A percentile compares a stretch with the other conserved stretches of the same genome.
Evolutionary conservation across 1,140 invertebrate genomes (phyloP).

Genomic region (Drosophila littoralis): DNA sequence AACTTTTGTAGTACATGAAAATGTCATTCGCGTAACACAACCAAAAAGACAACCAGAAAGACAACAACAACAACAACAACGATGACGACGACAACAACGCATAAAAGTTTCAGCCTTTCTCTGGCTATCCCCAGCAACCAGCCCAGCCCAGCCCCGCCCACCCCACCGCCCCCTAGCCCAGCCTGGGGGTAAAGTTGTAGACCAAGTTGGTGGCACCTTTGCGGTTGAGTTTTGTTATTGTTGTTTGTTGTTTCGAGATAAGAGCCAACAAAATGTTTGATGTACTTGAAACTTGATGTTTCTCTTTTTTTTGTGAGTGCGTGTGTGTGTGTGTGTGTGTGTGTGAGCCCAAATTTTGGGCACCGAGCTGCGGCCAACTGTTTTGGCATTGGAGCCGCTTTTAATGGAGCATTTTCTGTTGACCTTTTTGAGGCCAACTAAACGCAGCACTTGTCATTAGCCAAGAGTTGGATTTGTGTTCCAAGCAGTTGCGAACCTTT

Average conservation of each 20-base stretch:
- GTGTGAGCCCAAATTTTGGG: slow-evolving; percentile 64
- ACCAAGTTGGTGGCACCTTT: slow-evolving; percentile 79
- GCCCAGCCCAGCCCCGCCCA: neutral
- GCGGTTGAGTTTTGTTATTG: slow-evolving; percentile 37
- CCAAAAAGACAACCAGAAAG: slow-evolving; percentile 52
- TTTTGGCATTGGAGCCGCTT: slow-evolving; percentile 7
- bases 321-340: too few relatives aligned
- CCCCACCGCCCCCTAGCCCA: neutral
- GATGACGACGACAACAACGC: slow-evolving; percentile 54
- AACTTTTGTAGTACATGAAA: slow-evolving; percentile 82
- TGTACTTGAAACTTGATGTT: slow-evolving; percentile 80
- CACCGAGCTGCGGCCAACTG: neutral
- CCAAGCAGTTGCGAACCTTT: slow-evolving; percentile 42
- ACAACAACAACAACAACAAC: slow-evolving; percentile 26
- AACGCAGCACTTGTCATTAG: slow-evolving; percentile 42
- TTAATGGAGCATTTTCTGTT: slow-evolving; percentile 22
- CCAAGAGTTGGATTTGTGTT: slow-evolving; percentile 17
- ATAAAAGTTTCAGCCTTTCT: slow-evolving; percentile 72
- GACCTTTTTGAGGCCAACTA: slow-evolving; percentile 24
- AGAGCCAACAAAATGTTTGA: slow-evolving; percentile 78
- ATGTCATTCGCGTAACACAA: slow-evolving; percentile 80
- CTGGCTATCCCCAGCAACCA: neutral
- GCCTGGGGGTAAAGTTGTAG: slow-evolving; percentile 43
- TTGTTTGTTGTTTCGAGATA: slow-evolving; percentile 54
- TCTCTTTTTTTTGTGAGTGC: slow-evolving; percentile 44